phyloP scores from a whole-genome alignment of 2,888 invertebrate genomes.

The Lycophotia porphyrea region DNA sequence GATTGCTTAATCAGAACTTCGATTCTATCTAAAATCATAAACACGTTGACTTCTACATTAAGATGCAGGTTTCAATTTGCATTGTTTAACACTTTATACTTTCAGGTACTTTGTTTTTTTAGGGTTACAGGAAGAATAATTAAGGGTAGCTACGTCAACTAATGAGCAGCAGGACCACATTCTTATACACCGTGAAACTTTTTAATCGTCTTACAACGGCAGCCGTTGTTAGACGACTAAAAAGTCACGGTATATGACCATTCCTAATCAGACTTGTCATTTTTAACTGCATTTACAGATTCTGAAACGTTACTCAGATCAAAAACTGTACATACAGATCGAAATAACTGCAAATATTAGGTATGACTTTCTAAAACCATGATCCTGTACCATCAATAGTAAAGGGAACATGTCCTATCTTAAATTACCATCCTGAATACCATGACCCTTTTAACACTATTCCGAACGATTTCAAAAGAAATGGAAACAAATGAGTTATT shows the following conservation, averaged over 20 bases:
- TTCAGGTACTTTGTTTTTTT: neutral
- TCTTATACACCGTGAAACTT: neutral
- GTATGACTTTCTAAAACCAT: neutral
- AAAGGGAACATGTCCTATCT: neutral
- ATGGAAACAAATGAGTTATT: neutral
- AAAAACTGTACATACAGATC: neutral
- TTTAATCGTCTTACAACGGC: too few relatives aligned
- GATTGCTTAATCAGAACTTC: conserved; percentile 21
- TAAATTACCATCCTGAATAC: neutral
- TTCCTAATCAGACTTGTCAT: neutral
- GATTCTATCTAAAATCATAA: conserved; percentile 9
- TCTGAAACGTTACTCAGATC: neutral
- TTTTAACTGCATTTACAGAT: conserved; percentile 3
- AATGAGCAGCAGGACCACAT: neutral
- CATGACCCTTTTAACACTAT: neutral
- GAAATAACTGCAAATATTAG: neutral
- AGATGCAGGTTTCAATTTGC: conserved; percentile 22
- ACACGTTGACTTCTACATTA: neutral
- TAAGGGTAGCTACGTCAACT: neutral
- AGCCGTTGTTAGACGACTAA: too few relatives aligned
- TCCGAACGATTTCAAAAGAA: conserved; percentile 4
- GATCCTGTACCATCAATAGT: neutral
- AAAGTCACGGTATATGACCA: neutral
- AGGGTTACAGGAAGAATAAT: neutral
- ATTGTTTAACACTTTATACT: conserved; percentile 9